These are phyloP conservation scores for Pachymerium ferrugineum DNA, from an alignment of 2,888 invertebrate genomes.

Conservation along the genomic window DNA sequence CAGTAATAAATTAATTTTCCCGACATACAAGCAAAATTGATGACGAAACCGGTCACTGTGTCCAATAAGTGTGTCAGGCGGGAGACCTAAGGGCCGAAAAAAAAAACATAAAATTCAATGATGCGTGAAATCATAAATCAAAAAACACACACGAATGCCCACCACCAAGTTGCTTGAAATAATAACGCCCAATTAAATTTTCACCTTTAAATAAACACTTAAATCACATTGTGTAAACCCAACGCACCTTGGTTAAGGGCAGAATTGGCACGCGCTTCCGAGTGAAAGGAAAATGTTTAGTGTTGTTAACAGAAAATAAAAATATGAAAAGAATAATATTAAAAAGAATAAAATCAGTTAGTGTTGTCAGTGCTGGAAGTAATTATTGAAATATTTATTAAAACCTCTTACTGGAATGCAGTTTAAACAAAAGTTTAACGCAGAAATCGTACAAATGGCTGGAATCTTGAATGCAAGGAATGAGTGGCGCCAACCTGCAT, in stretches of 20 bases:
- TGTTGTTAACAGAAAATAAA: too few species aligned
- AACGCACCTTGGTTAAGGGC: conserved; percentile 4
- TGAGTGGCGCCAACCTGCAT: conserved; percentile 90
- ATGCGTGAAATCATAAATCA: conserved; percentile 1
- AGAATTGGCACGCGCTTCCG: not conserved
- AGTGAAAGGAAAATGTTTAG: not conserved
- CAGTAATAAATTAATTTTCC: not conserved
- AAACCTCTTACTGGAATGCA: conserved; percentile 63
- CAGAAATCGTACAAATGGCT: conserved; percentile 93
- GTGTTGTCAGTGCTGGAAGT: too few species aligned
- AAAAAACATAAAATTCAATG: not conserved
- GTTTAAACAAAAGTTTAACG: conserved; percentile 90
- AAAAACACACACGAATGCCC: not conserved
- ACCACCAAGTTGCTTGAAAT: conserved; percentile 16
- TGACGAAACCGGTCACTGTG: conserved; percentile 83
- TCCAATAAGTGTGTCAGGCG: conserved; percentile 82
- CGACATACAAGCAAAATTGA: conserved; percentile 66
- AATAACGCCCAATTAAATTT: too few species aligned
- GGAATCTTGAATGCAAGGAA: conserved; percentile 91
- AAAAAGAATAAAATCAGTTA: too few species aligned
- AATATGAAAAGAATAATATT: too few species aligned
- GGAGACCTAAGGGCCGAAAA: conserved; percentile 56
- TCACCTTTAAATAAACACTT: too few species aligned
- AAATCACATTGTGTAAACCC: conserved; percentile 29
- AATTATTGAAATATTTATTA: not conserved